Conservation (phyloP, 2,888 invertebrate genomes). For the Lordiphosa andalusiaca region DNA sequence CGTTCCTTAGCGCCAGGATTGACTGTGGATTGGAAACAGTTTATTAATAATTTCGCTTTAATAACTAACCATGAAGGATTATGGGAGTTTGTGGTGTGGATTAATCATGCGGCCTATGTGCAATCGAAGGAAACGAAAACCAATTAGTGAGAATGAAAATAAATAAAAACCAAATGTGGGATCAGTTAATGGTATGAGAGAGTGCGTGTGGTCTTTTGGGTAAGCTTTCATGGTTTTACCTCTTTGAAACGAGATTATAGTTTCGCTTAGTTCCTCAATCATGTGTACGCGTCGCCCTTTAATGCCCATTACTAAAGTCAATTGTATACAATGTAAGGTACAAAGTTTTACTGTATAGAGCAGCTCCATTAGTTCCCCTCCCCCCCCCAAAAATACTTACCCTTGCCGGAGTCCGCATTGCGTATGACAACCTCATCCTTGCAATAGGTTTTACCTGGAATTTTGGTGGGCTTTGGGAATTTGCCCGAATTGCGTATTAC, state of each 20-base stretch:
- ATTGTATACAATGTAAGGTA: slow-evolving; percentile 6
- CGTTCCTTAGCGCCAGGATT: slow-evolving; percentile 97
- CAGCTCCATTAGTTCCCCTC: not conserved
- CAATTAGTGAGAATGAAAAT: too few species aligned
- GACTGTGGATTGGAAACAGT: slow-evolving; percentile 82
- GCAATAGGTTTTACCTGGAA: slow-evolving; percentile 95
- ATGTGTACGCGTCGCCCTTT: slow-evolving; percentile 98
- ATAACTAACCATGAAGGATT: not conserved
- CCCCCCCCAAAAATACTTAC: slow-evolving; percentile 80
- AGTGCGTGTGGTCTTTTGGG: not conserved
- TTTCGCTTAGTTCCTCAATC: slow-evolving; percentile 99
- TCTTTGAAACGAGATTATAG: slow-evolving; percentile 99
- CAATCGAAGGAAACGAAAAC: too few species aligned
- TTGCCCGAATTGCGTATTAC: slow-evolving; percentile 93
- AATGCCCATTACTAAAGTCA: slow-evolving; percentile 94
- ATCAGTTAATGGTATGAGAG: too few species aligned
- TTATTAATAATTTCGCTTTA: slow-evolving; percentile 5
- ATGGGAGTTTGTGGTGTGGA: not conserved
- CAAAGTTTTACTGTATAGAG: too few species aligned
- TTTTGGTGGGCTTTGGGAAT: slow-evolving; percentile 92
- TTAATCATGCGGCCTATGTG: not conserved
- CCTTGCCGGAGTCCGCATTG: slow-evolving; percentile 97
- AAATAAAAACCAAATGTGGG: too few species aligned
- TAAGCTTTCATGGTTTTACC: slow-evolving; percentile 83
- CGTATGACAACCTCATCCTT: slow-evolving; percentile 97